Base-by-base conservation (phyloP, 1,140 invertebrate species). In the Teleogryllus occipitalis region DNA sequence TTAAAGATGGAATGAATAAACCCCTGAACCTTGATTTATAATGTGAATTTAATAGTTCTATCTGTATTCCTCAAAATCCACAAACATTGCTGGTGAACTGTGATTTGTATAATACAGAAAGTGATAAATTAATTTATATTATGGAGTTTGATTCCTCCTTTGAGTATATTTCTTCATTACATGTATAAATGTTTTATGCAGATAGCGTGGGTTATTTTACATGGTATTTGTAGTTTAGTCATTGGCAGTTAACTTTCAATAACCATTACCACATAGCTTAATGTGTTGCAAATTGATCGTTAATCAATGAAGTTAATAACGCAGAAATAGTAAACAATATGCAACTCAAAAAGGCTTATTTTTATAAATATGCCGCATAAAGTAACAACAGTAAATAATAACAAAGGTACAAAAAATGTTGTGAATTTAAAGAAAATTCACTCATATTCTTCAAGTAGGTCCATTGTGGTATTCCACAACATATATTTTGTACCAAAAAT, bases 121-220 rank as follows among this genome's bases (percentile, higher is more conserved):
- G 75, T 76, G 47, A 77, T 77, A 77, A 77, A 77, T 77, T 77
- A 77, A 77, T 77, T 48, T 47, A 47, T 76, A 76, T 47, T 47
- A 21, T 54, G 8, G n/a, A 77, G 8, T 49, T 39, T 39, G 5
- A 39, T 39, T 39, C 27, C 27, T 39, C 27, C 48, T 48, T 77
- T 15, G 8, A 48, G 75, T 49, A 48, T 22, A 18, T 77, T 0
- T 77, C 47, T 47, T 54, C 8, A 10, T 12, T 47, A n/a, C 8
- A 47, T 48, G 47, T 77, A 22, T 47, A 48, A 77, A 77, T 22
- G 22, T 48, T 48, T 22, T 48, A 48, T n/a, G 22, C n/a, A 47
- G 76, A 48, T 49, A 48, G 22, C 22, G 76, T n/a, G 48, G 76
- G 48, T 48, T 77, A 77, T 77, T 48, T 77, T 48, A 48, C 22